Base-by-base conservation (phyloP, 2,113 vertebrate species). In the Panthera leo region DNA sequence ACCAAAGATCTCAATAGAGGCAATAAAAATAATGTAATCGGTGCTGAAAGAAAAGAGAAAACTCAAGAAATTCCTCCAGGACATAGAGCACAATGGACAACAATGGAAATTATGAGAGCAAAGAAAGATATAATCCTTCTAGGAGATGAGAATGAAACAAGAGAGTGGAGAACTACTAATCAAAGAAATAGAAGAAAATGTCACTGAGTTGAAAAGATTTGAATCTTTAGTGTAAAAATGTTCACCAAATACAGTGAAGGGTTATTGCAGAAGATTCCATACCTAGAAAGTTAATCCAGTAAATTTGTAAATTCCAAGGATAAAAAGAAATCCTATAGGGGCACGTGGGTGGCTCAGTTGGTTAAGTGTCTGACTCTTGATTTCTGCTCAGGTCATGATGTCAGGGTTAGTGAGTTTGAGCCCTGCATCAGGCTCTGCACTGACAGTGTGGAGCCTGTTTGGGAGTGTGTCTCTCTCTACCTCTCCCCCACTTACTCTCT, bases 1-100 rank as follows among this genome's bases (percentile, higher is more conserved):
- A 70, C 39, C 76, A 70, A 76, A 68, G 31, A 68, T 23, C 36
- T 31, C 48, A 76, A 15, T 6, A 70, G 83, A 45, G n/a, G 34
- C 31, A 82, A 29, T 51, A 94, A 84, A 94, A 45, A 89, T 78
- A 83, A 73, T 71, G 5, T n/a, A 76, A 78, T 70, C 15, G 78
- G 5, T 84, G 70, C 39, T 89, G 78, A 88, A 92, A 61, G 88
- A 55, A 92, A 92, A 95, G 70, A 63, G 21, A 92, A 84, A 71
- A 95, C 5, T 68, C 15, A 78, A 95, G 31, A 83, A 96, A 87
- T 68, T 84, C 61, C 27, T 71, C 76, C 29, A 53, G 79, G 58
- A 70, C 7, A 5, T 45, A 82, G 27, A 86, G 55, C 23, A 58
- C 90, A 76, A 63, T 13, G 78, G 55, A 73, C 16, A 75, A 51